A percentile compares a stretch with the other conserved stretches of the same genome.
phyloP scores from a whole-genome alignment of 2,888 invertebrate genomes.

The Parochlus steinenii region DNA sequence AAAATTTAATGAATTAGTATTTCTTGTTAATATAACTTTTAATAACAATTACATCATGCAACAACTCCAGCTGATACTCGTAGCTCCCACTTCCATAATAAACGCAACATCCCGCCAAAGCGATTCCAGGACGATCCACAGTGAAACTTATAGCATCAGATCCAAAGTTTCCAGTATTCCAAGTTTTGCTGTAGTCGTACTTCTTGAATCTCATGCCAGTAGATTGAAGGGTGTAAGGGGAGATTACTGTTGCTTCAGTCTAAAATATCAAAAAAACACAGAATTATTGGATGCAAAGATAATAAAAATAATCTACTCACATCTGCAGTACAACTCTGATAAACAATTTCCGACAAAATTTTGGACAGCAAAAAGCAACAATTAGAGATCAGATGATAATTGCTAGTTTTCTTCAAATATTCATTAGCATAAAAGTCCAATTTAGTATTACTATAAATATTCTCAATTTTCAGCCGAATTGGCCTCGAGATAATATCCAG shows the following conservation, averaged over 20 bases:
- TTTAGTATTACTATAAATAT: slow-evolving; percentile 22
- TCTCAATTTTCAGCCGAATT: slow-evolving; percentile 37
- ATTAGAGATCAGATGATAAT: slow-evolving; percentile 41
- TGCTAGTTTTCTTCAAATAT: slow-evolving; percentile 23
- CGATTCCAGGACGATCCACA: slow-evolving; percentile 78
- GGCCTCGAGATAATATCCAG: slow-evolving; percentile 69
- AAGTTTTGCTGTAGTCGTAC: slow-evolving; percentile 74
- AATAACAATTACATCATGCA: slow-evolving; percentile 60
- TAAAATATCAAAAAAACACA: slow-evolving; percentile 15
- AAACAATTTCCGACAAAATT: slow-evolving; percentile 73
- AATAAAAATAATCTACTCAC: slow-evolving; percentile 28
- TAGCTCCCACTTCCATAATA: slow-evolving; percentile 81
- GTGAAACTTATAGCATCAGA: slow-evolving; percentile 92
- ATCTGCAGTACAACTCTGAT: slow-evolving; percentile 60
- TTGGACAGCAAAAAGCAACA: slow-evolving; percentile 67
- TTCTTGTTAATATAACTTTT: no score
- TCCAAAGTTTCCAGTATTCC: slow-evolving; percentile 95
- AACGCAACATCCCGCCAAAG: slow-evolving; percentile 76
- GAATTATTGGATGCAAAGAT: slow-evolving; percentile 1
- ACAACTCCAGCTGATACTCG: slow-evolving; percentile 78
- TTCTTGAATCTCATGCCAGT: slow-evolving; percentile 84
- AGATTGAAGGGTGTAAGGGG: slow-evolving; percentile 59
- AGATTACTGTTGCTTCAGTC: slow-evolving; percentile 28
- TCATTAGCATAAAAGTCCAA: slow-evolving; percentile 27
- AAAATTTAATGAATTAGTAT: slow-evolving; percentile 11